Conservation (phyloP, 2,797 vertebrate species). For the Dicrostonyx torquatus region DNA sequence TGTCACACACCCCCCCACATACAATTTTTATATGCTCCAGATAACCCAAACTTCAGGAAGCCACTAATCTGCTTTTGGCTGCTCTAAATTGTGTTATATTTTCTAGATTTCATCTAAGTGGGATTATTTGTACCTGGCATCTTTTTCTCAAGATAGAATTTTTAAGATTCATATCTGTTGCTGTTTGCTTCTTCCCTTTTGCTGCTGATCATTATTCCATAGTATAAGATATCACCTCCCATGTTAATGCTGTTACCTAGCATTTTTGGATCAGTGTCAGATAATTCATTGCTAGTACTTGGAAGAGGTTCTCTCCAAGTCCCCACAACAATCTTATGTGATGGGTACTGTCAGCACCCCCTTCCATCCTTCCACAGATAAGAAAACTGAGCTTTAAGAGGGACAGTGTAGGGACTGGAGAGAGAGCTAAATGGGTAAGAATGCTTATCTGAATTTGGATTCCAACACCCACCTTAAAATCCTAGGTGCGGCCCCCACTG, state of each 20-base stretch:
- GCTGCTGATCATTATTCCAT: not conserved
- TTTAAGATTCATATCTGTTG: not conserved
- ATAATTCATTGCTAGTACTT: not conserved
- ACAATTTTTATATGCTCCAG: not conserved
- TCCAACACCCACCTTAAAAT: not conserved
- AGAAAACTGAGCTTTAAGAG: slow-evolving; percentile 6
- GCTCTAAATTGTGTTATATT: not conserved
- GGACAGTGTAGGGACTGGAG: not conserved
- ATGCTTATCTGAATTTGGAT: not conserved
- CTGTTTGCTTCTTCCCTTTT: not conserved
- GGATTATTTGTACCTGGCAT: not conserved
- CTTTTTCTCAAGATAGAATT: not conserved
- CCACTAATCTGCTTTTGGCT: not conserved
- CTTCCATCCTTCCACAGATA: not conserved
- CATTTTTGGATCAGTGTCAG: not conserved
- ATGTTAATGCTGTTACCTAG: not conserved
- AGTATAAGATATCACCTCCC: not conserved
- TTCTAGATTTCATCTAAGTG: not conserved
- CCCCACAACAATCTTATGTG: not conserved
- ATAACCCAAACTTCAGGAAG: not conserved
- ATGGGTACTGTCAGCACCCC: not conserved
- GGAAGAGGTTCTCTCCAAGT: not conserved
- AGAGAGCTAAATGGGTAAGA: not conserved
- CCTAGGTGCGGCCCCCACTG: not conserved
- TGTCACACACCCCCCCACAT: fast-evolving